Evolutionary conservation across 2,888 invertebrate genomes (phyloP), one percentile per base, ranked within the genome.

Genomic region (Synanthedon myopaeformis): DNA sequence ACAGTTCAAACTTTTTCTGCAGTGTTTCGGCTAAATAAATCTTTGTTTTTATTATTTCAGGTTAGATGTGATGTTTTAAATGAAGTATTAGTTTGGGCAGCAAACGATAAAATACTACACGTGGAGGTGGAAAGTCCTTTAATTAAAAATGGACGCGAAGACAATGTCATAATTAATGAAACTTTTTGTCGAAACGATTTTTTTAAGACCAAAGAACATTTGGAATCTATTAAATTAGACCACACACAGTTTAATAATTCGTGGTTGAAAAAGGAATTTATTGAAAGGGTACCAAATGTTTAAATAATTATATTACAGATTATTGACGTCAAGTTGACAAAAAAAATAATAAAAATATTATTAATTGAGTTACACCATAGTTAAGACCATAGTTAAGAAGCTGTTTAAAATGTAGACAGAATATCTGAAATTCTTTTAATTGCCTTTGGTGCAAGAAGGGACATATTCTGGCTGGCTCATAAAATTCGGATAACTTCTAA

Each of bases 191-290:
- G 45, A 11, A 14, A 45, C 14, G 45, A 45, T 45, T 13, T 45
- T 3, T 8, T 45, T 13, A 17, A 10, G 35, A 50, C 72, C 49
- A 66, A 64, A 55, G 63, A 74, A 41, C 45, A 66, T 48, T 56
- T 77, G 42, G 57, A 72, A 23, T 57, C 66, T 12, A 62, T 72
- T 45, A 71, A 70, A 45, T 59, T 76, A 45, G 85, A 82, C 54
- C 70, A 74, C 42, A 74, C 75, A 8, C 69, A 79, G 54, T 77
- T 84, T 54, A 82, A 69, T 62, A 71, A 69, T 2, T 65, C 78
- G 42, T 85, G 83, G 83, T 61, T 85, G 70, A 82, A 78, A 61
- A 84, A 77, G 57, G 82, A 83, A 53, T 80, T 77, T 56, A 70
- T 82, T 49, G 65, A 72, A 48, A 83, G 79, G 79, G 85, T 85